Conservation (phyloP, 2,113 vertebrate species). For the Terrapene triunguis region DNA sequence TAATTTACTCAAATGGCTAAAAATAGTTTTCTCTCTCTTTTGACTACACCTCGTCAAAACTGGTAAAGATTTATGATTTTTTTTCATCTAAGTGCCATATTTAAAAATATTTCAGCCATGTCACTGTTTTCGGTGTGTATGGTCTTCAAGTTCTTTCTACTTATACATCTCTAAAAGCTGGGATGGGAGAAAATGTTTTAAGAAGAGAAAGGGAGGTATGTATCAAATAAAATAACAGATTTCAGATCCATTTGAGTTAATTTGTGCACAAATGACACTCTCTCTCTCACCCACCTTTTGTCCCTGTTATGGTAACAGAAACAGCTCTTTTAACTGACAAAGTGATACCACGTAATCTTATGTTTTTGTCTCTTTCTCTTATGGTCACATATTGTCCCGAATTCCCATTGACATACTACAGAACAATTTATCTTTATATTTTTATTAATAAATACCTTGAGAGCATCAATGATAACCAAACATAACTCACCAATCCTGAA, state of each 20-base stretch:
- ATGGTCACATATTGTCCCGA: neutral
- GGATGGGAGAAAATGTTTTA: neutral
- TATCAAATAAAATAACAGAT: neutral
- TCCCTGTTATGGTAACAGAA: neutral
- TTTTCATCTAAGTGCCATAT: neutral
- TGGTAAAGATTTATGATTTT: neutral
- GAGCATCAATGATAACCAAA: constrained; percentile 74
- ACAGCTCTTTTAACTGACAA: neutral
- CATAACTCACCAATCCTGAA: constrained; percentile 56
- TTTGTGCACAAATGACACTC: neutral
- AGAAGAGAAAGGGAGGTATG: fast-evolving
- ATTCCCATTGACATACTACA: constrained; percentile 29
- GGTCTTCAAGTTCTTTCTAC: neutral
- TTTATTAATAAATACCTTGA: constrained; percentile 87
- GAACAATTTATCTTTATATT: constrained; percentile 38
- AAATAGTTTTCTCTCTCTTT: neutral
- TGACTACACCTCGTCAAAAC: neutral
- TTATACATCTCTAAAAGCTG: neutral
- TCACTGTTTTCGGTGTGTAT: neutral
- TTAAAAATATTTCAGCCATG: neutral
- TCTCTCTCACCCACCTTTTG: neutral
- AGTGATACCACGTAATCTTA: fast-evolving
- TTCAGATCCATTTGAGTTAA: fast-evolving
- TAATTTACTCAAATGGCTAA: neutral
- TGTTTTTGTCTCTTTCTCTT: fast-evolving